These are phyloP conservation scores for Latrodectus hesperus DNA, from an alignment of 2,888 invertebrate genomes.

Conservation along the genomic window DNA sequence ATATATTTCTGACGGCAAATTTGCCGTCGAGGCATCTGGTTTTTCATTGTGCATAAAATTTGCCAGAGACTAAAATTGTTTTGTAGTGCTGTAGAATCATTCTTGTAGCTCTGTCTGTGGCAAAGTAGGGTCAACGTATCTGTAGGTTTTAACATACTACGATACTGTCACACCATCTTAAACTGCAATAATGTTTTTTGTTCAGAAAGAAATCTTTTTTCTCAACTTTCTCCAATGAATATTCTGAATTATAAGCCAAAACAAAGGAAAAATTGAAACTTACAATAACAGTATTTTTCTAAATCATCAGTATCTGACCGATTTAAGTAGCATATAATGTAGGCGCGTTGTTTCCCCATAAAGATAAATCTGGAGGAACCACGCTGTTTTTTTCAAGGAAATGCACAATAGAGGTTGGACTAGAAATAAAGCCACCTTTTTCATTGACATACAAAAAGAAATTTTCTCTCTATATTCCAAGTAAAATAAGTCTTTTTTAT, in stretches of 20 bases:
- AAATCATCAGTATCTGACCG: too few species aligned
- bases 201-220: not conserved
- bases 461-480: conserved; percentile 12
- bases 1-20: too few species aligned
- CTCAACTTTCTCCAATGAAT: not conserved
- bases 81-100: too few species aligned
- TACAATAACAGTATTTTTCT: too few species aligned
- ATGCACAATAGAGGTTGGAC: not conserved
- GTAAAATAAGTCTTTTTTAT: not conserved
- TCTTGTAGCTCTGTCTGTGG: not conserved
- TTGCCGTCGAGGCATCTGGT: too few species aligned
- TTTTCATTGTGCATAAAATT: not conserved
- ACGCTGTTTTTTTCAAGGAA: not conserved
- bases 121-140: not conserved
- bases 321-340: not conserved
- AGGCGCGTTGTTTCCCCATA: not conserved
- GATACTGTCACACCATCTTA: not conserved
- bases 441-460: not conserved
- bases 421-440: not conserved
- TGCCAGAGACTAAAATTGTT: too few species aligned
- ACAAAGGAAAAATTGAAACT: not conserved
- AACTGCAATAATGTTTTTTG: not conserved
- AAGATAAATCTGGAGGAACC: not conserved
- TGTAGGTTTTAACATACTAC: not conserved
- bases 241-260: not conserved